Conservation (phyloP, 1,140 invertebrate genomes). For the Lysiphlebus fabarum region DNA sequence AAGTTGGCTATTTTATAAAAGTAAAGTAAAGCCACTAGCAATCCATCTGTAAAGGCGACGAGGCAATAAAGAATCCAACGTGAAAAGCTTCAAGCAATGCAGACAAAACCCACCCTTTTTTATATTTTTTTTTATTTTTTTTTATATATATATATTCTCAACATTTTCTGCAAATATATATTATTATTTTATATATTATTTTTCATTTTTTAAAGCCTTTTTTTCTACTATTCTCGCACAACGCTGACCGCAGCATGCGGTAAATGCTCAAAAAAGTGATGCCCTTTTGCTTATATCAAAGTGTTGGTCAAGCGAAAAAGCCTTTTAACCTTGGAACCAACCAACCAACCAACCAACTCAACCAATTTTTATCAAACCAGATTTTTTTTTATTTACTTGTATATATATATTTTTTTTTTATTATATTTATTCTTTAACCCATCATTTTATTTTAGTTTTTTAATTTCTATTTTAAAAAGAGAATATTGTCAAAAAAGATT, state of each 20-base stretch:
- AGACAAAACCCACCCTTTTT: conserved; percentile 20
- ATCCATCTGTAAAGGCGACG: conserved; percentile 24
- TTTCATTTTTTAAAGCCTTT: too few relatives aligned
- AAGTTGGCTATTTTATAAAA: background rate
- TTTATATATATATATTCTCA: too few relatives aligned
- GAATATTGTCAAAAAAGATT: too few relatives aligned
- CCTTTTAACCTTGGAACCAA: background rate
- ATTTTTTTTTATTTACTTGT: too few relatives aligned
- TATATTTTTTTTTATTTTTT: conserved; percentile 2
- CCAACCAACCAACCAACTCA: too few relatives aligned
- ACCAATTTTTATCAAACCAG: too few relatives aligned
- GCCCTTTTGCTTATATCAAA: conserved; percentile 15
- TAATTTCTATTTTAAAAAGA: too few relatives aligned
- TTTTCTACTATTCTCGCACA: background rate
- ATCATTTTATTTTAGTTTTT: too few relatives aligned
- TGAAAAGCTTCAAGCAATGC: conserved; percentile 23
- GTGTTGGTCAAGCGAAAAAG: conserved; percentile 17
- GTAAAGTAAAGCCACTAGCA: conserved; percentile 15
- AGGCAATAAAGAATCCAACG: conserved; percentile 24
- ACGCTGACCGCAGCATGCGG: conserved; percentile 17
- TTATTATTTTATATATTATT: too few relatives aligned
- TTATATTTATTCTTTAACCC: too few relatives aligned
- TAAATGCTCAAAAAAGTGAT: conserved; percentile 17
- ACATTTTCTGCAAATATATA: background rate
- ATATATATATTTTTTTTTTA: too few relatives aligned